These are phyloP conservation scores for Drosophila pandora DNA, from an alignment of 1,140 invertebrate genomes.

Conservation along the genomic window DNA sequence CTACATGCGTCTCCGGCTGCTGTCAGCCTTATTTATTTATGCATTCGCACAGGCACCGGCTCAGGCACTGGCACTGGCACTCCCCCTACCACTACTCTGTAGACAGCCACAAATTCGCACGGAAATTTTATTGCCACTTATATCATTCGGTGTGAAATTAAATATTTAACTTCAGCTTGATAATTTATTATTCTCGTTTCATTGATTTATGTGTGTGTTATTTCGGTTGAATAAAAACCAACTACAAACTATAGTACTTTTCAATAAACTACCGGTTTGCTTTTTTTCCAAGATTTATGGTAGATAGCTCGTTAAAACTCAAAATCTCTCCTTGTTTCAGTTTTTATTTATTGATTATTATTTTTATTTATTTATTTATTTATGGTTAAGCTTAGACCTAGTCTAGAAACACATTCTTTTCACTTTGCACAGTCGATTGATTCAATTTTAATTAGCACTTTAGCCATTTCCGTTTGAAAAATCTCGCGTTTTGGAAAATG, in stretches of 20 bases:
- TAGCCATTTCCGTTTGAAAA: constrained; percentile 51
- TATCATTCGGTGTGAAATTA: constrained; percentile 61
- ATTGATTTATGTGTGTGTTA: constrained; percentile 63
- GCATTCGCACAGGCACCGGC: constrained; percentile 14
- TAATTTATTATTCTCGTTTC: constrained; percentile 51
- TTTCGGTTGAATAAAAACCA: not conserved
- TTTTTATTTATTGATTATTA: not conserved
- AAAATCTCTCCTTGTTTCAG: constrained; percentile 3
- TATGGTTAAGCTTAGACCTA: constrained; percentile 4
- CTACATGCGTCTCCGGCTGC: constrained; percentile 3
- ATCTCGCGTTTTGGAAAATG: constrained; percentile 34
- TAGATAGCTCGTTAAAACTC: constrained; percentile 9
- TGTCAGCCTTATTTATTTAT: constrained; percentile 67
- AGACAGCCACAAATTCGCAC: constrained; percentile 39
- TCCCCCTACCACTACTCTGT: constrained; percentile 3
- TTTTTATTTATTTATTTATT: constrained; percentile 4
- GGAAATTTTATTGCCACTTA: constrained; percentile 68
- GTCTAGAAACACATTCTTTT: not conserved
- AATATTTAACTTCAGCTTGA: constrained; percentile 64
- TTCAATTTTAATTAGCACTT: constrained; percentile 50
- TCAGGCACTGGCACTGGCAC: not conserved
- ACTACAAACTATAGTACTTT: not conserved
- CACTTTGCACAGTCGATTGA: constrained; percentile 9
- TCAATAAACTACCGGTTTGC: not conserved
- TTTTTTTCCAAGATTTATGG: constrained; percentile 19